These are phyloP conservation scores for Erinaceus europaeus DNA, from an alignment of 2,113 vertebrate genomes.

Conservation along the genomic window DNA sequence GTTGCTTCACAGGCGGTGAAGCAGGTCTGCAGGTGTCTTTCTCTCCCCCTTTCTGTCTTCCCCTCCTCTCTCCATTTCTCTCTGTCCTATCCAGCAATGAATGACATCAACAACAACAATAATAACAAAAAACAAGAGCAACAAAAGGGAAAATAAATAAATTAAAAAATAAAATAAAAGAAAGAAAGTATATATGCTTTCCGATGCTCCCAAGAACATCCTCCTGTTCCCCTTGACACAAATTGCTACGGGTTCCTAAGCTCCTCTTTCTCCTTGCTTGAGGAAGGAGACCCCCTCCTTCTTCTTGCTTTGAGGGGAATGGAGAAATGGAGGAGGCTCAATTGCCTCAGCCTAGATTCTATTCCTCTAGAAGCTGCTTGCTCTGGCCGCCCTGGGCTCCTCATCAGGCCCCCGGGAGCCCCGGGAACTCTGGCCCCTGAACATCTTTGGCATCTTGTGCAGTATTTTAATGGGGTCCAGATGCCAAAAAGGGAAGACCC, in stretches of 20 bases:
- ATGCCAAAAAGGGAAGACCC: not conserved
- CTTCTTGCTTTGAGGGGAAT: not conserved
- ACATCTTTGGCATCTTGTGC: not conserved
- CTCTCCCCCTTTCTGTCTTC: too few species aligned
- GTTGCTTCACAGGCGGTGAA: too few species aligned
- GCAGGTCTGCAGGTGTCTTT: too few species aligned
- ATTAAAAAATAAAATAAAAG: too few species aligned
- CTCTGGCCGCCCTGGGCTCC: not conserved
- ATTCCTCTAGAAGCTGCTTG: not conserved
- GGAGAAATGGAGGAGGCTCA: not conserved
- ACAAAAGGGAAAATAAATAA: too few species aligned
- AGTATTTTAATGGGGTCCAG: not conserved
- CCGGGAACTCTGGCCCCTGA: not conserved
- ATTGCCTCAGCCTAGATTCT: not conserved
- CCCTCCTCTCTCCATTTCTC: too few species aligned
- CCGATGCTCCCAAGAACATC: not conserved
- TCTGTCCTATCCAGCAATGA: too few species aligned
- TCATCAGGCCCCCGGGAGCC: not conserved
- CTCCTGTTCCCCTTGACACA: not conserved
- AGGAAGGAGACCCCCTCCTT: too few species aligned
- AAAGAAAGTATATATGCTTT: too few species aligned
- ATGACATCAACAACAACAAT: too few species aligned
- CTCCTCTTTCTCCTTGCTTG: too few species aligned
- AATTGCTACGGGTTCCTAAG: constrained; percentile 42
- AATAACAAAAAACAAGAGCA: too few species aligned